Evolutionary conservation across 2,888 invertebrate species (phyloP), one percentile per base, ranked within the genome.

Genomic region (Thera britannica): DNA sequence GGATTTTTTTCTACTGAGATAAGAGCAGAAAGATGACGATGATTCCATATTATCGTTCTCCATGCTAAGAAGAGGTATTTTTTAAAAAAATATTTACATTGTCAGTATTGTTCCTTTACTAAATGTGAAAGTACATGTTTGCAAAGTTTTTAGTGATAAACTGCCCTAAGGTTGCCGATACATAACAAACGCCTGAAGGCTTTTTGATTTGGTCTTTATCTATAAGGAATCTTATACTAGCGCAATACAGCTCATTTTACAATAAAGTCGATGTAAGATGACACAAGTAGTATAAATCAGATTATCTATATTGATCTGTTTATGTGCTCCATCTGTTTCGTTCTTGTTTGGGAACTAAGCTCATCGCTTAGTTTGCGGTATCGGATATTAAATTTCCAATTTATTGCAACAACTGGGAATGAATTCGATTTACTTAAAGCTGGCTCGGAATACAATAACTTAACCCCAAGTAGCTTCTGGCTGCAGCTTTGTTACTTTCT

Each of bases 221-320:
- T 46, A 0, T 46, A 46, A 9, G 2, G 7, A 7, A 34, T 34
- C 52, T 34, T 52, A 34, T 52, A 2, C 0, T 23, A 44, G n/a
- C 0, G 2, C 0, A 6, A 11, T 34, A 59, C 55, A 65, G 34
- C 34, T 65, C 9, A 48, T 23, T 59, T 59, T 59, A 23, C 41
- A 52, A 34, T 35, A 7, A 35, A 52, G 12, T 4, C 11, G 11
- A 12, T 58, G 38, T n/a, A 4, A 34, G 59, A 38, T 64, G 52
- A 34, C n/a, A 48, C 60, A 57, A 41, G 8, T 35, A 11, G 23
- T 38, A 23, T 54, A 48, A 49, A 46, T 48, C 41, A 57, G 68
- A 65, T 68, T 58, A 65, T 68, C 57, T 61, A 51, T 65, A 56
- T 60, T 41, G 65, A 60, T 60, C 59, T 60, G 60, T 65, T 68